These are phyloP conservation scores for Liasis olivaceus DNA, from an alignment of 2,797 vertebrate species.

Conservation along the genomic window DNA sequence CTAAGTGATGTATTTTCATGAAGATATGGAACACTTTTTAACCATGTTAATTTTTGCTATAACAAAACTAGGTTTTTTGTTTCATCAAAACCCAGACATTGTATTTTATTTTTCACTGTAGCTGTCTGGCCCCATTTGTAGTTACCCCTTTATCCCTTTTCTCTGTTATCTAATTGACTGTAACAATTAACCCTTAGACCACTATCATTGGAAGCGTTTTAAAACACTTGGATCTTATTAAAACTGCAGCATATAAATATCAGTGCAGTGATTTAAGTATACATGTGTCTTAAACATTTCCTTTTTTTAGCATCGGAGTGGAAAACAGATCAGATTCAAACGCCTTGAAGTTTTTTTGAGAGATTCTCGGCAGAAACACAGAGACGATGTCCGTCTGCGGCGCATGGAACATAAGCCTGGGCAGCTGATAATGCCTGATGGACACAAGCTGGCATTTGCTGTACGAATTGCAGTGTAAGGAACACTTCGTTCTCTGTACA, in stretches of 20 bases:
- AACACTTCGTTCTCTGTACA: not conserved
- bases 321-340: constrained; percentile 85
- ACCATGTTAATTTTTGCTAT: not conserved
- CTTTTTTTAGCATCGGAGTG: constrained; percentile 75
- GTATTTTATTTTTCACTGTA: not conserved
- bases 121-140: not conserved
- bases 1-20: not conserved
- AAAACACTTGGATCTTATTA: not conserved
- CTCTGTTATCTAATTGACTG: not conserved
- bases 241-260: not conserved
- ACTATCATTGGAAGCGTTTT: not conserved
- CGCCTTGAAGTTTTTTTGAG: constrained; percentile 87
- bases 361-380: constrained; percentile 77
- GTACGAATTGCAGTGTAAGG: constrained; percentile 86
- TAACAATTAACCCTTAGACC: not conserved
- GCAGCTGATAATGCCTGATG: constrained; percentile 67
- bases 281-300: not conserved
- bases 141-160: not conserved
- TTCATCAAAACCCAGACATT: not conserved
- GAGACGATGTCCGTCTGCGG: constrained; percentile 80
- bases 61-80: not conserved
- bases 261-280: not conserved
- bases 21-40: not conserved
- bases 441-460: constrained; percentile 84
- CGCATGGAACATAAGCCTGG: constrained; percentile 75